A percentile compares a stretch with the other conserved stretches of the same genome.
Evolutionary conservation across 2,113 vertebrate genomes (phyloP).

Genomic region (Dasyornis broadbenti): DNA sequence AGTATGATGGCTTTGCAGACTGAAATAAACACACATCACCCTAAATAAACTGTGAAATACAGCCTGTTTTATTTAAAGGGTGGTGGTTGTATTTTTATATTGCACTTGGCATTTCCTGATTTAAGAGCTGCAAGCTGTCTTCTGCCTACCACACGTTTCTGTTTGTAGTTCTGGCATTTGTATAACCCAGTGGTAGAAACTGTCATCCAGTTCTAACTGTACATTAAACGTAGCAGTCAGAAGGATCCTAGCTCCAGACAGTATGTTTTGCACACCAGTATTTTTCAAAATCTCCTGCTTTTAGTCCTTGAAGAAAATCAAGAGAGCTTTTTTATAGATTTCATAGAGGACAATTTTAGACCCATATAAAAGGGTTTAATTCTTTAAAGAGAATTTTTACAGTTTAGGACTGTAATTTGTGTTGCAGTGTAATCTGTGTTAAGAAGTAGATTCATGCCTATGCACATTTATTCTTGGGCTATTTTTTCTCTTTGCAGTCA

Average conservation of each 20-base stretch:
- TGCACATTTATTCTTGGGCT: not conserved
- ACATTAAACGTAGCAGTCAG: not conserved
- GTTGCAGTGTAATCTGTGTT: not conserved
- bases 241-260: not conserved
- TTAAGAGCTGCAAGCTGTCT: not conserved
- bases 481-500: not conserved
- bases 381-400: too few relatives aligned
- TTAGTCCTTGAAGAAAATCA: not conserved
- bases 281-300: not conserved
- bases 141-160: constrained; percentile 31
- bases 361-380: not conserved
- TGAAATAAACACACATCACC: not conserved
- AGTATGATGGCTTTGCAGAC: not conserved
- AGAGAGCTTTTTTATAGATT: not conserved
- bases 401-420: not conserved
- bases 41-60: not conserved
- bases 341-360: not conserved
- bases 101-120: constrained; percentile 11
- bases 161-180: constrained; percentile 19
- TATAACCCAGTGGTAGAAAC: not conserved
- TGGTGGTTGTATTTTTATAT: constrained; percentile 20
- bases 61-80: constrained; percentile 15
- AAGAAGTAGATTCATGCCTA: not conserved
- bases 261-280: not conserved
- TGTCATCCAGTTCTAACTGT: not conserved